A percentile compares a stretch with the other conserved stretches of the same genome.
Conservation (phyloP, 1,140 invertebrate species). For the Drosophila busckii region DNA sequence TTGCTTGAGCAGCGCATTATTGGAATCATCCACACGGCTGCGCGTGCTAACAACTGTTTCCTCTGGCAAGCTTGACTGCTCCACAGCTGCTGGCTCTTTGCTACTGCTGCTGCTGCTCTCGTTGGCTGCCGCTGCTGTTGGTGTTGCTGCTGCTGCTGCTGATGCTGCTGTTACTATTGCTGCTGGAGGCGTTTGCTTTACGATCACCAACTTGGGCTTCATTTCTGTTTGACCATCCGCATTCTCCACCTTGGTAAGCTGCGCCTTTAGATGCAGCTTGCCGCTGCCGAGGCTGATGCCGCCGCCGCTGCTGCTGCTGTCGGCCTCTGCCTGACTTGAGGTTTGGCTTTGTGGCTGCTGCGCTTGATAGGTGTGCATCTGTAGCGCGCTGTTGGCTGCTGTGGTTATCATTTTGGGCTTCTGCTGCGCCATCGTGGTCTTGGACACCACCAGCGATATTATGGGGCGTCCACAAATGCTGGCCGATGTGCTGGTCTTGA, state of each 20-base stretch:
- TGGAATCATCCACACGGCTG: constrained; percentile 85
- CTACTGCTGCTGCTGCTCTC: constrained; percentile 10
- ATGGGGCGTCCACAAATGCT: constrained; percentile 34
- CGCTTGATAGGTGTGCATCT: constrained; percentile 37
- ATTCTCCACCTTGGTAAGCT: no score
- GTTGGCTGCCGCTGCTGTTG: neutral
- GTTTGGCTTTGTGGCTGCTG: neutral
- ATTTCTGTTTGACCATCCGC: no score
- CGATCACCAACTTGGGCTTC: neutral
- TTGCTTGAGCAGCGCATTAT: constrained; percentile 94
- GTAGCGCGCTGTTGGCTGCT: constrained; percentile 29
- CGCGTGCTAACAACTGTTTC: constrained; percentile 7
- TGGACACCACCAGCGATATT: constrained; percentile 52
- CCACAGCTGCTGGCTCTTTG: constrained; percentile 3
- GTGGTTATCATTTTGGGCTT: constrained; percentile 60
- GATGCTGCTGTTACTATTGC: neutral
- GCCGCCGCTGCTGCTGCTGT: neutral
- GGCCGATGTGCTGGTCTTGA: constrained; percentile 16
- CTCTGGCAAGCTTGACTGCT: no score
- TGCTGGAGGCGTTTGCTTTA: constrained; percentile 8
- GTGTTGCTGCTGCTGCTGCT: neutral
- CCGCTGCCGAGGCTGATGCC: neutral
- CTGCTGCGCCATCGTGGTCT: constrained; percentile 54
- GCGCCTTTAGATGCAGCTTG: constrained; percentile 23
- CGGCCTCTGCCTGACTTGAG: no score